These are phyloP conservation scores for Rhyacophila evoluta DNA, from an alignment of 2,888 invertebrate species.

Conservation along the genomic window DNA sequence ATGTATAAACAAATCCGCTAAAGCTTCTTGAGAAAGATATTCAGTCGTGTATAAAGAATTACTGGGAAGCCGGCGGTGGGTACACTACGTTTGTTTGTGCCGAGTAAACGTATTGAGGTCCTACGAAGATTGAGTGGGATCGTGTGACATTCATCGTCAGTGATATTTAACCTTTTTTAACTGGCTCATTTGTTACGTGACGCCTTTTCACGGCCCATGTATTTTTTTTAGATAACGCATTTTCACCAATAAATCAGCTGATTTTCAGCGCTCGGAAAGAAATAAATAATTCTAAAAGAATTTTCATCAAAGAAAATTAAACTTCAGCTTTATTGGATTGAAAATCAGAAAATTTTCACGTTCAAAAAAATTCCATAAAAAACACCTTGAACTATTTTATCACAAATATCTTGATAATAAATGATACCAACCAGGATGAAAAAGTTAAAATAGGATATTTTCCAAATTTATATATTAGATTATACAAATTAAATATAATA, in stretches of 20 bases:
- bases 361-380: too few relatives aligned
- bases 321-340: too few relatives aligned
- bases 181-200: neutral
- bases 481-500: too few relatives aligned
- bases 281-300: too few relatives aligned
- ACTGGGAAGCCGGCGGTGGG: slow-evolving; percentile 20
- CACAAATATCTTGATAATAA: too few relatives aligned
- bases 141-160: slow-evolving; percentile 33
- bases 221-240: neutral
- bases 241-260: neutral
- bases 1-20: neutral
- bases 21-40: slow-evolving; percentile 29
- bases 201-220: neutral
- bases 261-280: too few relatives aligned
- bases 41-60: slow-evolving; percentile 49
- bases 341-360: too few relatives aligned
- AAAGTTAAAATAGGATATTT: too few relatives aligned
- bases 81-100: slow-evolving; percentile 49
- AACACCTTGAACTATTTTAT: too few relatives aligned
- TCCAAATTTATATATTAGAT: too few relatives aligned
- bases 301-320: too few relatives aligned
- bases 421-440: too few relatives aligned
- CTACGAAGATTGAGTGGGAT: slow-evolving; percentile 46
- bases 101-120: slow-evolving; percentile 50
- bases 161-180: slow-evolving; percentile 8